phyloP scores from a whole-genome alignment of 2,113 vertebrate genomes.

The Silurus asotus region DNA sequence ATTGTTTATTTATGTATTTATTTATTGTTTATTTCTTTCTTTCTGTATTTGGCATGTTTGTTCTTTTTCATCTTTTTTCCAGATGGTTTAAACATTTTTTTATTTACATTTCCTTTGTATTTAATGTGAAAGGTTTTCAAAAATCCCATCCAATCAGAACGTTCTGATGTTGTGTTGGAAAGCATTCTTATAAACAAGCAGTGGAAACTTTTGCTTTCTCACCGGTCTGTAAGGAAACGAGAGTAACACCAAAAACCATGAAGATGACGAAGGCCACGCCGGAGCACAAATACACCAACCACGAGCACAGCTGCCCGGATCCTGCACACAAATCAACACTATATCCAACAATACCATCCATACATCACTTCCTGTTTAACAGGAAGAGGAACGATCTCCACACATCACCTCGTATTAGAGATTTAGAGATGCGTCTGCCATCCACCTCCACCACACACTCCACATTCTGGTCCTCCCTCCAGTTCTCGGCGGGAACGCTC shows the following conservation, averaged over 20 bases:
- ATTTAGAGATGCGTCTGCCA: neutral
- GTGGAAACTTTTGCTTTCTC: neutral
- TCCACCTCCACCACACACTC: conserved; percentile 30
- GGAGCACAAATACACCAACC: conserved; percentile 10
- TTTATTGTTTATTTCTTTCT: neutral
- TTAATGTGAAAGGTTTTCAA: no score
- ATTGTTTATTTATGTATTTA: neutral
- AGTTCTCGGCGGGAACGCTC: neutral
- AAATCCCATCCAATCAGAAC: no score
- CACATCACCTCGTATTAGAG: neutral
- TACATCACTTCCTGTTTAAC: neutral
- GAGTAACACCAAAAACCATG: neutral
- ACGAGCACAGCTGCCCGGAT: neutral
- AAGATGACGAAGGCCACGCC: neutral
- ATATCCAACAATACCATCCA: no score
- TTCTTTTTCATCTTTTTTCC: no score
- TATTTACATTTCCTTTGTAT: neutral
- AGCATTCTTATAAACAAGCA: no score
- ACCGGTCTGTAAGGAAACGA: neutral
- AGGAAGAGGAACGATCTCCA: neutral
- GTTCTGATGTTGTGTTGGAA: no score
- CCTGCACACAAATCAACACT: neutral
- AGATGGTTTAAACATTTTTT: neutral
- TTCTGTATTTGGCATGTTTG: neutral
- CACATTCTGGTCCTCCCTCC: neutral